Evolutionary conservation across 2,797 vertebrate species (phyloP), one percentile per base, ranked within the genome.

Genomic region (Catamblyrhynchus diadema): DNA sequence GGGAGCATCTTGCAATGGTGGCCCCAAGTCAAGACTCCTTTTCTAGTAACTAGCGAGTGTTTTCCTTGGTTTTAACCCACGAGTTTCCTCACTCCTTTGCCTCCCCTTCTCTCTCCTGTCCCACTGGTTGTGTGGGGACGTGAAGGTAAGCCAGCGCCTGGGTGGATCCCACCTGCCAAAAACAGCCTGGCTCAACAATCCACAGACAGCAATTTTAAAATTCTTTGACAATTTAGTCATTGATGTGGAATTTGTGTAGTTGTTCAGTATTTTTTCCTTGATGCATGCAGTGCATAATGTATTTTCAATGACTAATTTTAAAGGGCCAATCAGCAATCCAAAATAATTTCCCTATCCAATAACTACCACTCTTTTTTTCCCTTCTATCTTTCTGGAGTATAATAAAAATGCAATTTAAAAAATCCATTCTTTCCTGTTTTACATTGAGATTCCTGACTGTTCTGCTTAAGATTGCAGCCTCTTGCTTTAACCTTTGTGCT

Each of bases 111-210:
- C 23, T 42, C 5, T 74, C 30, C 19, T 2, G 0, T 67, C 5
- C 35, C n/a, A 37, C 7, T 35, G 16, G 12, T 4, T 19, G 7
- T 20, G 19, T 10, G 4, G 3, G 4, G 28, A 16, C 2, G 2
- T 3, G 4, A 21, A 75, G 6, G 6, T 32, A 8, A 82, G 12
- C 10, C 59, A 47, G 3, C 3, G 1, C 5, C 18, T 79, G n/a
- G 4, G 5, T 70, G 12, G 8, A 5, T 80, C 41, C 35, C 35
- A 47, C 18, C 20, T 87, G 22, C 12, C 32, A 45, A 6, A 17
- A 51, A 27, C 8, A 37, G 20, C 7, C 51, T 71, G 7, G 24
- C 23, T 44, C 25, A 88, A 47, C 22, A 62, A 30, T 19, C 8
- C 5, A 5, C 28, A 51, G 24, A 32, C 0, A 42, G 4, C 0